Evolutionary conservation across 2,888 invertebrate species (phyloP).

Genomic region (Exocentrus adspersus): DNA sequence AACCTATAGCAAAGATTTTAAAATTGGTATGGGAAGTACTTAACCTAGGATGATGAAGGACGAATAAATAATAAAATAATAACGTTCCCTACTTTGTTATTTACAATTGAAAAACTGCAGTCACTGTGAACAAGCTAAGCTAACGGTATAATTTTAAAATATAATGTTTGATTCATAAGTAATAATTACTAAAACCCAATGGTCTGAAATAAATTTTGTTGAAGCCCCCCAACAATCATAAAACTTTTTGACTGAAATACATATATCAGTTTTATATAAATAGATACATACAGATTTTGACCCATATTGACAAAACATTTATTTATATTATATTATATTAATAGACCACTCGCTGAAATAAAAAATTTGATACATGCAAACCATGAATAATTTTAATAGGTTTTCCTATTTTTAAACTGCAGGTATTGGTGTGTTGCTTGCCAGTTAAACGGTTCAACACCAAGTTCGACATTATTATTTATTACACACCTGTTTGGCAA

Average conservation of each 20-base stretch:
- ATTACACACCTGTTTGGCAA: background rate
- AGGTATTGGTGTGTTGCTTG: too few relatives aligned
- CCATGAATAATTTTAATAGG: background rate
- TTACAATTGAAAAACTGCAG: slow-evolving; percentile 40
- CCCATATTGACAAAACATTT: too few relatives aligned
- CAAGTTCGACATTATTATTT: background rate
- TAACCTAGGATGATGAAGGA: slow-evolving; percentile 29
- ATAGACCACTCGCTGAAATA: too few relatives aligned
- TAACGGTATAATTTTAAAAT: too few relatives aligned
- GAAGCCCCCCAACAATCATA: too few relatives aligned
- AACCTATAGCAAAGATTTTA: background rate
- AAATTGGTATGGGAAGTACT: slow-evolving; percentile 9
- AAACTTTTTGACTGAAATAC: too few relatives aligned
- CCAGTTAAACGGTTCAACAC: background rate
- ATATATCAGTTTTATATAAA: too few relatives aligned
- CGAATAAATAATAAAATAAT: slow-evolving; percentile 35
- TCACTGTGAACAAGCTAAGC: too few relatives aligned
- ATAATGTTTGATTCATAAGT: slow-evolving; percentile 32
- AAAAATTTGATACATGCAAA: background rate
- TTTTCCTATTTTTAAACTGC: too few relatives aligned
- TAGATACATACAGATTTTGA: too few relatives aligned
- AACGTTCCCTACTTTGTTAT: slow-evolving; percentile 28
- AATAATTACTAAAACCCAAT: slow-evolving; percentile 30
- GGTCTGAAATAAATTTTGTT: background rate
- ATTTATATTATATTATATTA: too few relatives aligned